These are phyloP conservation scores for Neotoxoptera formosana DNA, from an alignment of 1,140 invertebrate species.

Conservation along the genomic window DNA sequence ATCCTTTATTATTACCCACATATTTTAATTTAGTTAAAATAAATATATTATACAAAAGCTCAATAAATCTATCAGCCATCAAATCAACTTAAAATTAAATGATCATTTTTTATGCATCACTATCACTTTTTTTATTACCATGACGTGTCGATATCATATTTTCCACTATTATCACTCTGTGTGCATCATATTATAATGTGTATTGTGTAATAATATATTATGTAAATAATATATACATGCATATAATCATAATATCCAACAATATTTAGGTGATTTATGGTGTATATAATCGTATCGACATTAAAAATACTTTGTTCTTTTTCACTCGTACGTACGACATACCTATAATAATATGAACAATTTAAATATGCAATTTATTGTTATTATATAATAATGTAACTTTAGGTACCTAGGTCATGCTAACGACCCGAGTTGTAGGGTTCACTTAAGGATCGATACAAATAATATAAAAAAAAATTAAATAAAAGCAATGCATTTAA, in stretches of 20 bases:
- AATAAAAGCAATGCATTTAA: neutral
- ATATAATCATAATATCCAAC: too few relatives aligned
- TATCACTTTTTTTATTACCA: neutral
- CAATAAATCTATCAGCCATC: neutral
- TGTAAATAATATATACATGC: too few relatives aligned
- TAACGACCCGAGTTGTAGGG: neutral
- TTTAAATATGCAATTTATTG: neutral
- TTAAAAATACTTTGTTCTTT: too few relatives aligned
- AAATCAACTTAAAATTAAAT: neutral
- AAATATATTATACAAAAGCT: neutral
- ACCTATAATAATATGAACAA: too few relatives aligned
- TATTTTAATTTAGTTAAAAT: neutral
- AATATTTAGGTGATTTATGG: too few relatives aligned
- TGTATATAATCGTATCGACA: too few relatives aligned
- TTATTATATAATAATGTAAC: neutral
- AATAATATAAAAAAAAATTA: neutral
- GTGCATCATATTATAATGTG: neutral
- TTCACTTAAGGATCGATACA: neutral
- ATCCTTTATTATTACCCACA: neutral
- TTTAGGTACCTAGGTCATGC: neutral
- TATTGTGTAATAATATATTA: too few relatives aligned
- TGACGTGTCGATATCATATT: too few relatives aligned
- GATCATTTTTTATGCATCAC: neutral
- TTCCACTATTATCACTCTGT: neutral
- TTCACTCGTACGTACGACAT: too few relatives aligned